These are phyloP conservation scores for Ceriagrion tenellum DNA, from an alignment of 2,888 invertebrate genomes.

Conservation along the genomic window DNA sequence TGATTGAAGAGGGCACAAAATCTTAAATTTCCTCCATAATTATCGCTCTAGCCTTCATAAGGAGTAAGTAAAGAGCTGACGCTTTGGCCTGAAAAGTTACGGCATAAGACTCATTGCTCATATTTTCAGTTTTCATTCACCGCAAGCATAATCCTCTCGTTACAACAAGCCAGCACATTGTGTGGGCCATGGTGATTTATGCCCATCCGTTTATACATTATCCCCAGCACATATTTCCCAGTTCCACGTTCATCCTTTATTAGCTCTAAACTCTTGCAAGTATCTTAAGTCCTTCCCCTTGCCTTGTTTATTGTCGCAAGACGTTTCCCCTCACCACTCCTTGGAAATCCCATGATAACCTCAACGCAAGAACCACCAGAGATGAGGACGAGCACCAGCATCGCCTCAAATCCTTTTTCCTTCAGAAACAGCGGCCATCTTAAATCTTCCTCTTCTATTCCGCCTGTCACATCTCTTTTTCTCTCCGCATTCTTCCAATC, in stretches of 20 bases:
- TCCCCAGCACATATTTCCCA: slow-evolving; percentile 42
- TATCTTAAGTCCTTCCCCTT: neutral
- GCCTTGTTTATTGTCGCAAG: slow-evolving; percentile 30
- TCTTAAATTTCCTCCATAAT: no score
- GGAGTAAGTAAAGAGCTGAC: no score
- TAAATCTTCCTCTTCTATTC: slow-evolving; percentile 38
- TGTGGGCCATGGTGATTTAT: slow-evolving; percentile 12
- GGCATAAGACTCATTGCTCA: no score
- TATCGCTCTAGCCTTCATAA: no score
- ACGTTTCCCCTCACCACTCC: neutral
- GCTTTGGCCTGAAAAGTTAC: no score
- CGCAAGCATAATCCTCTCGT: neutral
- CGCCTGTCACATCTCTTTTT: neutral
- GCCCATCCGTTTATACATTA: neutral
- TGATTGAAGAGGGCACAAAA: no score
- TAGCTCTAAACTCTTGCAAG: neutral
- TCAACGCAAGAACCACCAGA: neutral
- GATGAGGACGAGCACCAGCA: neutral
- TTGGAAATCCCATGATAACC: neutral
- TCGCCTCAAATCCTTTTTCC: slow-evolving; percentile 56
- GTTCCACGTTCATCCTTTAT: slow-evolving; percentile 54
- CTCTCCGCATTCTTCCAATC: slow-evolving; percentile 48
- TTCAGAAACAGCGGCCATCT: slow-evolving; percentile 43
- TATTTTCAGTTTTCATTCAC: neutral
- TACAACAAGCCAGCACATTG: neutral